phyloP scores from a whole-genome alignment of 2,888 invertebrate species.

The Julus scandinavius region DNA sequence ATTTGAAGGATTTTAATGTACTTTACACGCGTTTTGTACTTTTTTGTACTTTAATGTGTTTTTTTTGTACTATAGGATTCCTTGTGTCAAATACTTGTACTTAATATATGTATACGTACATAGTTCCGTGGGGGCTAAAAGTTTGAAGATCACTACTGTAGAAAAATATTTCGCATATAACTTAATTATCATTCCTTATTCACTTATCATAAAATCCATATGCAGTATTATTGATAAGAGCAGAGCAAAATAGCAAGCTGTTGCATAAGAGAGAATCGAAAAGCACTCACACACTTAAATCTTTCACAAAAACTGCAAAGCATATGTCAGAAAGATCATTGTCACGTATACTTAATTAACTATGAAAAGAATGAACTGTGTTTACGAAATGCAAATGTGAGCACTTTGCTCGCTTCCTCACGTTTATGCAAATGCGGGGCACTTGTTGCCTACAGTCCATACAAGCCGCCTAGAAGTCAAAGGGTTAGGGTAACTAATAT shows the following conservation, averaged over 20 bases:
- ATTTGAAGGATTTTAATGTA: too few species aligned
- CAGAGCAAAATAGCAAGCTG: not conserved
- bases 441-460: not conserved
- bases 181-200: too few species aligned
- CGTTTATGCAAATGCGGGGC: not conserved
- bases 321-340: not conserved
- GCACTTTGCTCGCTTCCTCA: not conserved
- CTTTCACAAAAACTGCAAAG: conserved; percentile 2
- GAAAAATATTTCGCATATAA: too few species aligned
- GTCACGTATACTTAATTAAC: not conserved
- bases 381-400: not conserved
- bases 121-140: too few species aligned
- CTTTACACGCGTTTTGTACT: too few species aligned
- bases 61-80: too few species aligned
- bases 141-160: too few species aligned
- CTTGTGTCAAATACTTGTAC: too few species aligned
- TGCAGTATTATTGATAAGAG: not conserved
- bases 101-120: too few species aligned
- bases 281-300: not conserved
- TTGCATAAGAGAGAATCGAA: not conserved
- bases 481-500: not conserved
- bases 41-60: too few species aligned
- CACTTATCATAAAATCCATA: not conserved
- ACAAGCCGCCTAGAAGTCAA: not conserved
- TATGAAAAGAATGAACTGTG: not conserved